phyloP scores from a whole-genome alignment of 2,797 vertebrate genomes.

The Varecia variegata region DNA sequence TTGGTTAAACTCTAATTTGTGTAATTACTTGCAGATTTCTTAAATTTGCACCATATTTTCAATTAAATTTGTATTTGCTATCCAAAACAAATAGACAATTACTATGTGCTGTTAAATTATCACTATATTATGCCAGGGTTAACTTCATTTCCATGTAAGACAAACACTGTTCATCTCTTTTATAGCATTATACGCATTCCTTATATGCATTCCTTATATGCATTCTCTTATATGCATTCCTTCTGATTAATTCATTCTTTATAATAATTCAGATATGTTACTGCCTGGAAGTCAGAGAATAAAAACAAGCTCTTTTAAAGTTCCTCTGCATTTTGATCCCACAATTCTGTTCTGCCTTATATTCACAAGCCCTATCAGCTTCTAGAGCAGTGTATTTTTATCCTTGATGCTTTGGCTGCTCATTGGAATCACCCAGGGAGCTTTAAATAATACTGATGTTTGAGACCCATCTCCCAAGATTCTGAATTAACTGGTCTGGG shows the following conservation, averaged over 20 bases:
- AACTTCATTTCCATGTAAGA: not conserved
- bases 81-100: not conserved
- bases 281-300: not conserved
- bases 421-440: not conserved
- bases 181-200: too few species aligned
- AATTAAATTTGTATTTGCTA: slow-evolving; percentile 23
- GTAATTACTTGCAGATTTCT: not conserved
- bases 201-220: too few species aligned
- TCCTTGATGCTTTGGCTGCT: not conserved
- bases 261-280: not conserved
- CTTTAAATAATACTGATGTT: not conserved
- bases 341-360: not conserved
- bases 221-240: too few species aligned
- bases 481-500: not conserved
- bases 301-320: not conserved
- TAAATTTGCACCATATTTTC: not conserved
- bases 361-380: not conserved
- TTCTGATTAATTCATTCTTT: not conserved
- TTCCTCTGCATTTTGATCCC: not conserved
- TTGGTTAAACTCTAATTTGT: not conserved
- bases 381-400: not conserved
- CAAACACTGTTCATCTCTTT: not conserved
- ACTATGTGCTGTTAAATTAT: not conserved
- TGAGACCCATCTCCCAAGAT: not conserved
- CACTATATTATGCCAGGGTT: not conserved